A percentile compares a stretch with the other conserved stretches of the same genome.
phyloP scores from a whole-genome alignment of 2,888 invertebrate species.

The Amblyjoppa fuscipennis region DNA sequence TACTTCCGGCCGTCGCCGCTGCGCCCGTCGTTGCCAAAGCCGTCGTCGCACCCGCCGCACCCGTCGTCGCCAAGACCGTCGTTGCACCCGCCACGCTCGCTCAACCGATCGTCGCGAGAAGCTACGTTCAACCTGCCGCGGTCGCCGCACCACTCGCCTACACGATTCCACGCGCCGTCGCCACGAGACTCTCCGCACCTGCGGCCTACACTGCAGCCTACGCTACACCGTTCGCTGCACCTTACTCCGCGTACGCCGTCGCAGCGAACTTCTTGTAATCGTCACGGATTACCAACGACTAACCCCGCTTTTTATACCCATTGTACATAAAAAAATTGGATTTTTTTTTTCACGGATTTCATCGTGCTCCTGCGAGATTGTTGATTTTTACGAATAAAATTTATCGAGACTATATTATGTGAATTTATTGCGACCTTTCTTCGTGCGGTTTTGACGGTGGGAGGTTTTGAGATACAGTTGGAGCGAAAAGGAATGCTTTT shows the following conservation, averaged over 20 bases:
- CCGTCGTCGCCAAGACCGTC: constrained; percentile 45
- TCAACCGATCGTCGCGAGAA: constrained; percentile 73
- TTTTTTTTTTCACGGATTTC: neutral
- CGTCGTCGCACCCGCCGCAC: constrained; percentile 57
- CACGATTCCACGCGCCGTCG: constrained; percentile 77
- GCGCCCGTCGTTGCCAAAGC: constrained; percentile 56
- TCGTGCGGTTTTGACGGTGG: no score
- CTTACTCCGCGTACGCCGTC: constrained; percentile 39
- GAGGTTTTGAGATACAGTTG: neutral
- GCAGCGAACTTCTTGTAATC: constrained; percentile 32
- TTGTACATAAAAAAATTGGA: constrained; percentile 51
- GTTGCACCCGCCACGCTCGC: constrained; percentile 40
- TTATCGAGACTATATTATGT: constrained; percentile 26
- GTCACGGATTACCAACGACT: neutral
- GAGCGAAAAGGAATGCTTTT: neutral
- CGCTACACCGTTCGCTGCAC: constrained; percentile 57
- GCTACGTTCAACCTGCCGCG: constrained; percentile 63
- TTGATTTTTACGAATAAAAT: constrained; percentile 62
- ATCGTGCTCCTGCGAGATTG: neutral
- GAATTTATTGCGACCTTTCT: neutral
- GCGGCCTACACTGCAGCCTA: constrained; percentile 66
- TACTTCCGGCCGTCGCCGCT: constrained; percentile 49
- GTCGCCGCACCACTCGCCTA: constrained; percentile 68
- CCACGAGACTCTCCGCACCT: constrained; percentile 74
- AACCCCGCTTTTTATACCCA: constrained; percentile 44